These are phyloP conservation scores for Sarcophaga subvicina DNA, from an alignment of 2,888 invertebrate genomes.

Conservation along the genomic window DNA sequence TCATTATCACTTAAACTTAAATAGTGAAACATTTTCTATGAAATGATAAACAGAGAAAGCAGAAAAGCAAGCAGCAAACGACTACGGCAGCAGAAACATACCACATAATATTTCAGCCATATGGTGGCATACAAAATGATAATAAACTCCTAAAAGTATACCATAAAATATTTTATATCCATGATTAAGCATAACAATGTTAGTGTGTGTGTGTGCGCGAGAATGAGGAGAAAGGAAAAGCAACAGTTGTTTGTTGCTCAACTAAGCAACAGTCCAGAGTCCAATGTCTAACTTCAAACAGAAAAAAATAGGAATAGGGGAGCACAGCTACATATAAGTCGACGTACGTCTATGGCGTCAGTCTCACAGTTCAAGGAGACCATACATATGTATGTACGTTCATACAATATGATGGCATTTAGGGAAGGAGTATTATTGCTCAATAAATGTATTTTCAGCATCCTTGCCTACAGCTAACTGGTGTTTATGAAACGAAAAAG, in stretches of 20 bases:
- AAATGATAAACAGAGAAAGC: not conserved
- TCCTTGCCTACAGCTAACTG: not conserved
- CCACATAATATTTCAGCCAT: constrained; percentile 72
- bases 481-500: constrained; percentile 32
- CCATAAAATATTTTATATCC: constrained; percentile 58
- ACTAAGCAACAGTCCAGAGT: constrained; percentile 59
- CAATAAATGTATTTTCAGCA: not conserved
- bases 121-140: constrained; percentile 78
- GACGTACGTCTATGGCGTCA: constrained; percentile 50
- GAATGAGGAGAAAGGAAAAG: constrained; percentile 11
- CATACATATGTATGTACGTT: not conserved
- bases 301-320: not conserved
- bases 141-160: constrained; percentile 79
- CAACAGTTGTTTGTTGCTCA: constrained; percentile 65
- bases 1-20: constrained; percentile 54
- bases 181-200: constrained; percentile 20
- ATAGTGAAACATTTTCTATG: constrained; percentile 3
- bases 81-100: constrained; percentile 7
- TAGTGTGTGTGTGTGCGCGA: not conserved
- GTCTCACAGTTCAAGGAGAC: constrained; percentile 15
- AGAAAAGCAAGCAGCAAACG: not conserved
- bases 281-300: constrained; percentile 11
- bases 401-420: constrained; percentile 19
- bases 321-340: not conserved
- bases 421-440: not conserved